These are phyloP conservation scores for Cantharis rustica DNA, from an alignment of 2,888 invertebrate species.

Conservation along the genomic window DNA sequence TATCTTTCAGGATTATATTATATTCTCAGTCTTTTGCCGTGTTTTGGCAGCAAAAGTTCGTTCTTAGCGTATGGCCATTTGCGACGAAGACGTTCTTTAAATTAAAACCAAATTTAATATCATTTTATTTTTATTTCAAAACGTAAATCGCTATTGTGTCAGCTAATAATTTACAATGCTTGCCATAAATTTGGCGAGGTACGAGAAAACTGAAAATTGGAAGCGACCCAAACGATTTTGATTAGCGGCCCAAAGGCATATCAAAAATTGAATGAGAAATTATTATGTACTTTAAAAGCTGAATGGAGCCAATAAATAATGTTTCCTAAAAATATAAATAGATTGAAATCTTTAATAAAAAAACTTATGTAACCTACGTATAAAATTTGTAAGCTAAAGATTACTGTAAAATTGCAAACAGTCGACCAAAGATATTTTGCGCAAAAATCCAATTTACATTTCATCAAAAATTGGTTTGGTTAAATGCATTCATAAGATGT, in stretches of 20 bases:
- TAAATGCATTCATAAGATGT: constrained; percentile 33
- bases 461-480: constrained; percentile 14
- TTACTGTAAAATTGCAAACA: background rate
- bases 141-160: background rate
- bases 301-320: background rate
- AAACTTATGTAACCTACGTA: background rate
- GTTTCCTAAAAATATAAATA: background rate
- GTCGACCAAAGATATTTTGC: background rate
- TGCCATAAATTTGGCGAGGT: background rate
- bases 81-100: background rate
- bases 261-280: background rate
- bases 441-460: background rate
- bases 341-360: background rate
- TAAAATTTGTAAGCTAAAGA: background rate
- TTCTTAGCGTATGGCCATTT: too few relatives aligned
- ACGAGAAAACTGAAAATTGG: background rate
- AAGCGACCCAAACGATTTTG: background rate
- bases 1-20: constrained; percentile 29
- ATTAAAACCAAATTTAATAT: background rate
- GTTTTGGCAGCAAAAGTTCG: background rate
- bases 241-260: background rate
- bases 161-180: background rate
- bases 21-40: constrained; percentile 1
- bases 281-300: background rate
- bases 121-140: background rate